These are phyloP conservation scores for Ctenomys sociabilis DNA, from an alignment of 2,113 vertebrate genomes.

Conservation along the genomic window DNA sequence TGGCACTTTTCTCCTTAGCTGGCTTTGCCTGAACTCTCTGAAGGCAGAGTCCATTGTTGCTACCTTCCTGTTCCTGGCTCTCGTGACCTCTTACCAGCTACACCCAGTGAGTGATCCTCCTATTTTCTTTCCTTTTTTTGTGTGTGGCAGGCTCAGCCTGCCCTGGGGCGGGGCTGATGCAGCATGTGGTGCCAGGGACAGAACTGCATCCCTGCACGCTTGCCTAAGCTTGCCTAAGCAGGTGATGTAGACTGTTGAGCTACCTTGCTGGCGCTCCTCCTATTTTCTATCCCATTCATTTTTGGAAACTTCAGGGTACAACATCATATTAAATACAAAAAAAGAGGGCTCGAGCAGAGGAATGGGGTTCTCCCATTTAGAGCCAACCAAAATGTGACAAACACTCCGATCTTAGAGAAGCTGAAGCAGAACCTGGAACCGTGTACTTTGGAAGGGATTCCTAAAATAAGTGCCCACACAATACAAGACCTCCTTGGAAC, in stretches of 20 bases:
- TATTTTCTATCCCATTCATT: neutral
- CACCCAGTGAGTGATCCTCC: no score
- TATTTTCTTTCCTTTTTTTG: neutral
- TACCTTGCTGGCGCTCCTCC: no score
- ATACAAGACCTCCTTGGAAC: rapidly evolving
- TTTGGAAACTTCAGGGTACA: neutral
- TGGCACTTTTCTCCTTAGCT: neutral
- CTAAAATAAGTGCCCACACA: rapidly evolving
- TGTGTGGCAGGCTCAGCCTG: no score
- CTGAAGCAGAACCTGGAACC: neutral
- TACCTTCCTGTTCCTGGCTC: neutral
- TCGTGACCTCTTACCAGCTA: neutral
- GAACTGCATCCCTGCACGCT: no score
- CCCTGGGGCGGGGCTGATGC: no score
- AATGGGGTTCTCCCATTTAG: neutral
- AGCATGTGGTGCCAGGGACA: no score
- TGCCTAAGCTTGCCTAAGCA: no score
- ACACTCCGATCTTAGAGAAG: neutral
- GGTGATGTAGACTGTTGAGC: no score
- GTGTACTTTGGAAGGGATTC: neutral
- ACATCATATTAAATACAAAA: neutral
- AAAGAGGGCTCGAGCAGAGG: neutral
- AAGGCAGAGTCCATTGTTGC: neutral
- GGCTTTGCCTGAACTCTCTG: neutral
- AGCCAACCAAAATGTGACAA: no score